These are phyloP conservation scores for Anabacerthia variegaticeps DNA, from an alignment of 2,797 vertebrate genomes.

Conservation along the genomic window DNA sequence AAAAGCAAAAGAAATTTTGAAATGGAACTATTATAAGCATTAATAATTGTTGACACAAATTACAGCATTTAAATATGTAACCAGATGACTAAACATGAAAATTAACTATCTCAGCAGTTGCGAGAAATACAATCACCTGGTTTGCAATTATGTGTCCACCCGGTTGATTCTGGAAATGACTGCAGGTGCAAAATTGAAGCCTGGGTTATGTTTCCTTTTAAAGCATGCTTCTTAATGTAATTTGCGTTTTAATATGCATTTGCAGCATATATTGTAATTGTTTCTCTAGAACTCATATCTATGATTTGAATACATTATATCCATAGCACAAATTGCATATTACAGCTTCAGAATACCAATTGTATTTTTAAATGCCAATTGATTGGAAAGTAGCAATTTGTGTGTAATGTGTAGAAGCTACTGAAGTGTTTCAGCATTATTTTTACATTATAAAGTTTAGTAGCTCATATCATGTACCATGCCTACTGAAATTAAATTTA, in stretches of 20 bases:
- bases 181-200: conserved; percentile 49
- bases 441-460: not conserved
- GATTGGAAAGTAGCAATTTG: conserved; percentile 27
- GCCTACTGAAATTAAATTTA: not conserved
- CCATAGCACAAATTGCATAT: not conserved
- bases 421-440: not conserved
- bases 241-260: conserved; percentile 19
- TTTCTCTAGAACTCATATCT: not conserved
- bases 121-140: not conserved
- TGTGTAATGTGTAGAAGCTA: fast-evolving
- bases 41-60: conserved; percentile 4
- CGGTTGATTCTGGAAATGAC: not conserved
- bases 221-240: conserved; percentile 8
- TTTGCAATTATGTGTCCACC: not conserved
- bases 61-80: conserved; percentile 15
- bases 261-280: conserved; percentile 6
- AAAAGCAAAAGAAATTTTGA: not conserved
- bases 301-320: conserved; percentile 41
- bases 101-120: not conserved
- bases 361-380: conserved; percentile 13
- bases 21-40: not conserved
- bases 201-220: not conserved
- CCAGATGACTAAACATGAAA: conserved; percentile 19
- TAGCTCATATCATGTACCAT: not conserved
- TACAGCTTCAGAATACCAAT: conserved; percentile 12